A percentile compares a stretch with the other conserved stretches of the same genome.
These are phyloP conservation scores for Andrena cerasifolii DNA, from an alignment of 1,140 invertebrate species.

Conservation along the genomic window DNA sequence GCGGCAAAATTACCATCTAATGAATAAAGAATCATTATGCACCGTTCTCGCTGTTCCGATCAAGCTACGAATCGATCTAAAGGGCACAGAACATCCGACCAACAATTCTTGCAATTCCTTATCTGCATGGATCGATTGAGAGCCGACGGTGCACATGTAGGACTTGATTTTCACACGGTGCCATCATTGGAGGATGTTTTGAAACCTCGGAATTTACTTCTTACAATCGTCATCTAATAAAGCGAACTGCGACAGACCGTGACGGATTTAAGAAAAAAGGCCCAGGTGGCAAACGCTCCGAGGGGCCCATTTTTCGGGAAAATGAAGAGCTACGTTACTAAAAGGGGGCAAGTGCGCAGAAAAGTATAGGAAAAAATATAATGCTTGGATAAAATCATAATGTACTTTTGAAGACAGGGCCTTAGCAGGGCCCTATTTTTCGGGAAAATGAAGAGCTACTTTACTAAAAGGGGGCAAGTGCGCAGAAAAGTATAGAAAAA, in stretches of 20 bases:
- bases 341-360: too few species aligned
- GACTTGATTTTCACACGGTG: conserved; percentile 21
- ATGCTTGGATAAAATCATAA: too few species aligned
- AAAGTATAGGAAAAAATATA: too few species aligned
- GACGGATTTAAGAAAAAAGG: too few species aligned
- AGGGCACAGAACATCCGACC: conserved; percentile 52
- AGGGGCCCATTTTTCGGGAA: too few species aligned
- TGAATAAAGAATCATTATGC: background rate
- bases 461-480: too few species aligned
- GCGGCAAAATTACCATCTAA: conserved; percentile 9
- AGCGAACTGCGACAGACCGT: background rate
- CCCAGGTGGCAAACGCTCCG: too few species aligned
- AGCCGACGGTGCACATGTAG: background rate
- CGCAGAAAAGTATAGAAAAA: too few species aligned
- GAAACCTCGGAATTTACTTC: background rate
- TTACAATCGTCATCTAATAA: background rate
- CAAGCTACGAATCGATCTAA: conserved; percentile 21
- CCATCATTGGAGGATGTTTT: background rate
- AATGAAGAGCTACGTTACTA: too few species aligned
- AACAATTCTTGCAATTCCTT: conserved; percentile 18
- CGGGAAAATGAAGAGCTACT: too few species aligned
- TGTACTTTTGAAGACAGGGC: too few species aligned
- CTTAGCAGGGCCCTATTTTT: too few species aligned
- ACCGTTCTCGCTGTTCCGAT: conserved; percentile 1
- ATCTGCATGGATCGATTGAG: conserved; percentile 17